Conservation (phyloP, 2,113 vertebrate species). For the Serinus canaria region DNA sequence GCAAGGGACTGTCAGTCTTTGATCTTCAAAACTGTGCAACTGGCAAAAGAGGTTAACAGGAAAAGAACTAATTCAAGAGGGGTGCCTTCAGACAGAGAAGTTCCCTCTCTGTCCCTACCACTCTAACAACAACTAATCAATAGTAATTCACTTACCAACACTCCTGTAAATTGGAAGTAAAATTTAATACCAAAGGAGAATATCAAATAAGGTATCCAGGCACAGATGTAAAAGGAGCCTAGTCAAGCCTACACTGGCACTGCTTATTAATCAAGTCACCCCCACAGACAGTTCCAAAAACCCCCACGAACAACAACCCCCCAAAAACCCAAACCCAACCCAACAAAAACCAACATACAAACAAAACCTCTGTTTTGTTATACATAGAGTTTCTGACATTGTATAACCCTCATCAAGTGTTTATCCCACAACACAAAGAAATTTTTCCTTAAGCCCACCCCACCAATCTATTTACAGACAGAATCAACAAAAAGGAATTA, state of each 20-base stretch:
- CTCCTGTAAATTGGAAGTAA: not conserved
- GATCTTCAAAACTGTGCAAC: not conserved
- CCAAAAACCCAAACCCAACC: not conserved
- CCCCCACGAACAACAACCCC: fast-evolving
- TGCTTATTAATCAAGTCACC: not conserved
- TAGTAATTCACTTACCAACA: not conserved
- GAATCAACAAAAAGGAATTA: not conserved
- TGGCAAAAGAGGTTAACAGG: not conserved
- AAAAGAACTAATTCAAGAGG: not conserved
- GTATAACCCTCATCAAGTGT: not conserved
- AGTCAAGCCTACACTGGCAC: not conserved
- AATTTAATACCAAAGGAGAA: not conserved
- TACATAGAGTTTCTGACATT: not conserved
- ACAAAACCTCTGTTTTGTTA: not conserved
- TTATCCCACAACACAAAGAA: not conserved
- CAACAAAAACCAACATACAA: not conserved
- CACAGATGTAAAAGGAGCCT: not conserved
- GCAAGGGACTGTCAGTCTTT: not conserved
- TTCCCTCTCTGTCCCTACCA: not conserved
- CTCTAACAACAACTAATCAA: not conserved
- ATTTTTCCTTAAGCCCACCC: not conserved
- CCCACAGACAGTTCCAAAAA: not conserved
- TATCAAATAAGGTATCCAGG: not conserved
- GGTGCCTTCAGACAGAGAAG: not conserved
- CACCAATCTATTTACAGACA: not conserved